Conservation (phyloP, 2,113 vertebrate species). For the Lonchura striata region DNA sequence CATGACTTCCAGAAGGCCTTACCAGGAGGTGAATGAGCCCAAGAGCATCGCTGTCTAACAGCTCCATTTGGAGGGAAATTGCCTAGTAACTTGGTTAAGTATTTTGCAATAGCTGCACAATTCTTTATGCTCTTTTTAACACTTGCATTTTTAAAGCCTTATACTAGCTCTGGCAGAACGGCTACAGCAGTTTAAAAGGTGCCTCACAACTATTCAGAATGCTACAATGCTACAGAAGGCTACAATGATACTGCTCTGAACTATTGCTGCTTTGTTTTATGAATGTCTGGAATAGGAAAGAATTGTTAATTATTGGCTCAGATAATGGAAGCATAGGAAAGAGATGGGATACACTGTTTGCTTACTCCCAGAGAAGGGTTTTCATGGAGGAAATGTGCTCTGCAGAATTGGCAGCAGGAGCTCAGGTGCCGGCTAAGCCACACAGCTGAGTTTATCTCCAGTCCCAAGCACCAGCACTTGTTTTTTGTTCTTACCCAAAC, state of each 20-base stretch:
- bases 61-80: not conserved
- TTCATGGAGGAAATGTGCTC: not conserved
- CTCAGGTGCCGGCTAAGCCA: not conserved
- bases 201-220: not conserved
- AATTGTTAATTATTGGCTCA: not conserved
- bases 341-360: not conserved
- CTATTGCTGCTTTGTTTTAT: not conserved
- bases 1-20: not conserved
- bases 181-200: not conserved
- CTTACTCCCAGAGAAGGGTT: not conserved
- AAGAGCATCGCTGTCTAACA: not conserved
- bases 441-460: not conserved
- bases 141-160: slow-evolving; percentile 45
- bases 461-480: not conserved
- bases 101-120: slow-evolving; percentile 24
- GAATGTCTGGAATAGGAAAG: not conserved
- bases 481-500: not conserved
- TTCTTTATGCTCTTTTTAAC: slow-evolving; percentile 37
- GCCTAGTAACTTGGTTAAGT: not conserved
- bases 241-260: not conserved
- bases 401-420: not conserved
- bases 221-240: no score
- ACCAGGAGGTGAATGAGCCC: not conserved
- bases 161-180: not conserved
- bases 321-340: not conserved